Base-by-base conservation (phyloP, 2,797 vertebrate species). In the Parauchenoglanis ngamensis region DNA sequence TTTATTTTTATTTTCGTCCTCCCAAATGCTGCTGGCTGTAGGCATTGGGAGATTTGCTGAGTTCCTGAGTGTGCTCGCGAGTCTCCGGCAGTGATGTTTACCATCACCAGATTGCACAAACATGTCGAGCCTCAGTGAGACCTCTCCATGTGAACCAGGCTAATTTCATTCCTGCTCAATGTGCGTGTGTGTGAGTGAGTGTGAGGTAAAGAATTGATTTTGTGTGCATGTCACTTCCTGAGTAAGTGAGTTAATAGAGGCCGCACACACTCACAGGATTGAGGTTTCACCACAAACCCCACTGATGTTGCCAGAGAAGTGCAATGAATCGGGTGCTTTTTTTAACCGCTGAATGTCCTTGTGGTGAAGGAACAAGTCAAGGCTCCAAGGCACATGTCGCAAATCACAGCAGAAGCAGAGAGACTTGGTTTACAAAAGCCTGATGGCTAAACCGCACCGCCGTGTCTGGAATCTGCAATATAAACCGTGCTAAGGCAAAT, bases 91-190 rank as follows among this genome's bases (percentile, higher is more conserved):
- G 72, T 52, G 81, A 70, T 89, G 87, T 90, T 91, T 91, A 89
- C 89, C 31, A 28, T 90, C 61, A 87, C 83, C 84, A 88, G 65
- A 80, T 90, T 89, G 89, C 90, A 90, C 89, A 93, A 89, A 90
- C 85, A 86, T 89, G 83, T 90, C 82, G 83, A 89, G 85, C 80
- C 89, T 77, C 35, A 44, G 84, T 83, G 89, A 90, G 90, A 89
- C 79, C 83, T 84, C 70, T 61, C 80, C 80, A 63, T 83, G 77
- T 67, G 52, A 86, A 85, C 86, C 81, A 63, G 85, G 86, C 84
- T 88, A 82, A 91, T 91, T 90, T 84, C 85, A 86, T 87, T 80
- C 85, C 72, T 35, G 67, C 59, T 85, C 81, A 80, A 40, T 68
- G 83, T 72, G 79, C 83, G 76, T 79, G 78, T 81, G 85, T 85